Conservation (phyloP, 2,113 vertebrate species). For the Lepus americanus region DNA sequence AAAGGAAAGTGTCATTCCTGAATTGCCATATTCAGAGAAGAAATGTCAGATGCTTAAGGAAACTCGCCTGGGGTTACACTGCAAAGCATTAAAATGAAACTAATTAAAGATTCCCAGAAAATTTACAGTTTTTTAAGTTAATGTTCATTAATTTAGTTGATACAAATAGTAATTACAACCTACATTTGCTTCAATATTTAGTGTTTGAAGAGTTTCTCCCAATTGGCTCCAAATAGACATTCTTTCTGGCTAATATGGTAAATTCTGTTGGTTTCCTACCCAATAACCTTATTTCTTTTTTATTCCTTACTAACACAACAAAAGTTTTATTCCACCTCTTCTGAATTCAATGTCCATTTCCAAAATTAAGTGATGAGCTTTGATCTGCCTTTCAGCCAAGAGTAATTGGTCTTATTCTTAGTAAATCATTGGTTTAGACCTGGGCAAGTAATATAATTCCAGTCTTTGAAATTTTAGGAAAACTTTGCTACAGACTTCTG, state of each 20-base stretch:
- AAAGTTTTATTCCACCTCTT: background rate
- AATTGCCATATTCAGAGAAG: constrained; percentile 58
- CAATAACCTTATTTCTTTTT: background rate
- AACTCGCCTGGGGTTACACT: constrained; percentile 33
- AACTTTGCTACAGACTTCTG: background rate
- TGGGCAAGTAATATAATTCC: constrained; percentile 9
- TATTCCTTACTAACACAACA: background rate
- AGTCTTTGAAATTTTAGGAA: background rate
- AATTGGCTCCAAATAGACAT: background rate
- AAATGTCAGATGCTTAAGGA: constrained; percentile 58
- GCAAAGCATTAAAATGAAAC: constrained; percentile 53
- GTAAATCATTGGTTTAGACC: background rate
- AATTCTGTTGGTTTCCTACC: background rate
- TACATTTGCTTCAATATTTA: constrained; percentile 49
- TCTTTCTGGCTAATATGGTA: background rate
- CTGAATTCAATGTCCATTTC: background rate
- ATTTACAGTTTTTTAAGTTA: constrained; percentile 5
- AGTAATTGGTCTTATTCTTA: background rate
- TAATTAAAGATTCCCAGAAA: constrained; percentile 58
- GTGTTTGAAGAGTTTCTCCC: constrained; percentile 22
- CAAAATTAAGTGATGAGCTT: background rate
- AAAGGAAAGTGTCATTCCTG: constrained; percentile 12
- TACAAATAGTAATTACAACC: constrained; percentile 59
- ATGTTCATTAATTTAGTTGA: constrained; percentile 52
- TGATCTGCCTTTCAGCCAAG: background rate